Evolutionary conservation across 2,113 vertebrate genomes (phyloP).

Genomic region (Gila orcuttii): DNA sequence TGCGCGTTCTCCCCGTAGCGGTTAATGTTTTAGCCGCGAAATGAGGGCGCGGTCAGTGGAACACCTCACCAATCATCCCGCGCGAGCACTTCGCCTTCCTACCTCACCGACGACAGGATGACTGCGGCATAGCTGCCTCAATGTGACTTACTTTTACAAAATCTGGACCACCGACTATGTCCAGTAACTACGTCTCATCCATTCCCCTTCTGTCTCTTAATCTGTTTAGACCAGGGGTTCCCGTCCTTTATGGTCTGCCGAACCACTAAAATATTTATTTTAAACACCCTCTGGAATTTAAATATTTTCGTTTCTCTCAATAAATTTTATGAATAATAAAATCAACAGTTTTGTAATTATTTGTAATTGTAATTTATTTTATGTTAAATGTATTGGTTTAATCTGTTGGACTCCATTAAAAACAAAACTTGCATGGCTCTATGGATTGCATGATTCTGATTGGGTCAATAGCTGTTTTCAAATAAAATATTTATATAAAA

Average conservation of each 20-base stretch:
- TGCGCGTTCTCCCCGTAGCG: slow-evolving; percentile 47
- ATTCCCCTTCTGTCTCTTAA: not conserved
- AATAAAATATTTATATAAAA: not conserved
- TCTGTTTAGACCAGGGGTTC: not conserved
- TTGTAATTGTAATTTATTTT: not conserved
- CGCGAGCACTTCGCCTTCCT: slow-evolving; percentile 24
- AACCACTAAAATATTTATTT: not conserved
- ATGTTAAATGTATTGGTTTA: not conserved
- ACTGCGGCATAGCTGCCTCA: slow-evolving; percentile 54
- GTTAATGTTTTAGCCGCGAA: slow-evolving; percentile 37
- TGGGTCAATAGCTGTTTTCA: not conserved
- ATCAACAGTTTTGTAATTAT: not conserved
- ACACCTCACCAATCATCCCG: slow-evolving; percentile 56
- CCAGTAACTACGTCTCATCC: not conserved
- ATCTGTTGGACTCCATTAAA: too few species aligned
- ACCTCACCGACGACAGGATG: slow-evolving; percentile 11
- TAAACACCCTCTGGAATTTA: not conserved
- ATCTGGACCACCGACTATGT: slow-evolving; percentile 29
- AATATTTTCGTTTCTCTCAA: not conserved
- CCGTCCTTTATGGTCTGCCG: not conserved
- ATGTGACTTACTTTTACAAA: slow-evolving; percentile 42
- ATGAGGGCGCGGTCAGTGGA: slow-evolving; percentile 56
- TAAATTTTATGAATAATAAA: not conserved
- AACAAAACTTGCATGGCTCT: too few species aligned
- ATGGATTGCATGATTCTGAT: not conserved